Conservation (phyloP, 2,797 vertebrate genomes). For the Choloepus didactylus region DNA sequence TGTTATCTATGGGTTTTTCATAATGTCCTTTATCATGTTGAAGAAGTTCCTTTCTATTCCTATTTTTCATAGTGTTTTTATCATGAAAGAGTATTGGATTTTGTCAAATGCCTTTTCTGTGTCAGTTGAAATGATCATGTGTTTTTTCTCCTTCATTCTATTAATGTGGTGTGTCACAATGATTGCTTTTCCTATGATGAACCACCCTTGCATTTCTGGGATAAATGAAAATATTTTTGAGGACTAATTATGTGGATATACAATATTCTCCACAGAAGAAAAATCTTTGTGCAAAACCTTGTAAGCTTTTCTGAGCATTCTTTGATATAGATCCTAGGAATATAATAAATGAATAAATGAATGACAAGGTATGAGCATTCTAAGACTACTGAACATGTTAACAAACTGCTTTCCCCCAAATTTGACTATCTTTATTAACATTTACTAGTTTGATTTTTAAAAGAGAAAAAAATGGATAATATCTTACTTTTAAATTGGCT, state of each 20-base stretch:
- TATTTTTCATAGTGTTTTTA: too few relatives aligned
- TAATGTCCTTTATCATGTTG: too few relatives aligned
- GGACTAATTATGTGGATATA: neutral
- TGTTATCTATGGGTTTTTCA: too few relatives aligned
- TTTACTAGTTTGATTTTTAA: slow-evolving; percentile 64
- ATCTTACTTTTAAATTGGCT: neutral
- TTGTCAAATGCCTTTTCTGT: too few relatives aligned
- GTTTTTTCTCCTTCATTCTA: too few relatives aligned
- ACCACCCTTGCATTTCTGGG: too few relatives aligned
- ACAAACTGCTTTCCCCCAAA: slow-evolving; percentile 12
- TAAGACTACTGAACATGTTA: slow-evolving; percentile 36
- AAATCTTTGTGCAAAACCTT: slow-evolving; percentile 34
- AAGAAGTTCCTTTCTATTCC: too few relatives aligned
- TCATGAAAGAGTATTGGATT: too few relatives aligned
- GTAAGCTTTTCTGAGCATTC: neutral
- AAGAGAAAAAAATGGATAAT: neutral
- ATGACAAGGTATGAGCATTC: neutral
- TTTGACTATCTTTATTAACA: slow-evolving; percentile 8
- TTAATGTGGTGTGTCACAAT: too few relatives aligned
- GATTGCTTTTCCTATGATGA: too few relatives aligned
- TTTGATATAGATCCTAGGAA: neutral
- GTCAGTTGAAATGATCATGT: too few relatives aligned
- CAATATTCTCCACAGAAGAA: neutral
- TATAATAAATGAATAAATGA: neutral
- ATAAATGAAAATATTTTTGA: neutral